Conservation (phyloP, 2,797 vertebrate genomes). For the Benthosema pterotum region DNA sequence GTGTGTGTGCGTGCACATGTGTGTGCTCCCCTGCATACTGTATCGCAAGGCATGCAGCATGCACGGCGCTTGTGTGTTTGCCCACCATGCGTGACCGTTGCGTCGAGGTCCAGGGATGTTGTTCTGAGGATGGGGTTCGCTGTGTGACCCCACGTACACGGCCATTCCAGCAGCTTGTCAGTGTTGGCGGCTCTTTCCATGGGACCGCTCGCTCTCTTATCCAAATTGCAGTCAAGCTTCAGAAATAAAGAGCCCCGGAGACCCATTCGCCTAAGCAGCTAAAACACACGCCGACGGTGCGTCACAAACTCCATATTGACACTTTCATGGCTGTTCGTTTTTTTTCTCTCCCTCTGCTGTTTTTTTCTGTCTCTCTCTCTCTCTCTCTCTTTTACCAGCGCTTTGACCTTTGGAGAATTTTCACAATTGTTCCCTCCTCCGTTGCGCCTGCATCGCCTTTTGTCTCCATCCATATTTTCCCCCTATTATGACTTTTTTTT, state of each 20-base stretch:
- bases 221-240: conserved; percentile 81
- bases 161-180: conserved; percentile 78
- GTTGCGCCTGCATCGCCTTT: conserved; percentile 41
- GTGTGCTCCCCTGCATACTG: background rate
- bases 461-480: conserved; percentile 45
- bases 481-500: conserved; percentile 31
- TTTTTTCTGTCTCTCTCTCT: conserved; percentile 17
- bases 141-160: conserved; percentile 53
- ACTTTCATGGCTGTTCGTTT: conserved; percentile 71
- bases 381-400: conserved; percentile 36
- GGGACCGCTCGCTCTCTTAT: conserved; percentile 72
- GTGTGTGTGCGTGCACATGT: conserved; percentile 11
- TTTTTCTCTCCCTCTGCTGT: conserved; percentile 37
- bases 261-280: conserved; percentile 73
- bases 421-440: conserved; percentile 70
- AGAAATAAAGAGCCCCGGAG: conserved; percentile 84
- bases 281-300: conserved; percentile 71
- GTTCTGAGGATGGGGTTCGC: conserved; percentile 46
- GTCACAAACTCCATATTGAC: conserved; percentile 80
- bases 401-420: conserved; percentile 73
- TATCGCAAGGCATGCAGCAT: too few species aligned
- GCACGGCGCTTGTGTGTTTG: too few species aligned
- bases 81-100: too few species aligned
- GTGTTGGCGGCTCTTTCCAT: conserved; percentile 69
- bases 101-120: too few species aligned